phyloP scores from a whole-genome alignment of 2,797 vertebrate genomes.

The Tachyglossus aculeatus region DNA sequence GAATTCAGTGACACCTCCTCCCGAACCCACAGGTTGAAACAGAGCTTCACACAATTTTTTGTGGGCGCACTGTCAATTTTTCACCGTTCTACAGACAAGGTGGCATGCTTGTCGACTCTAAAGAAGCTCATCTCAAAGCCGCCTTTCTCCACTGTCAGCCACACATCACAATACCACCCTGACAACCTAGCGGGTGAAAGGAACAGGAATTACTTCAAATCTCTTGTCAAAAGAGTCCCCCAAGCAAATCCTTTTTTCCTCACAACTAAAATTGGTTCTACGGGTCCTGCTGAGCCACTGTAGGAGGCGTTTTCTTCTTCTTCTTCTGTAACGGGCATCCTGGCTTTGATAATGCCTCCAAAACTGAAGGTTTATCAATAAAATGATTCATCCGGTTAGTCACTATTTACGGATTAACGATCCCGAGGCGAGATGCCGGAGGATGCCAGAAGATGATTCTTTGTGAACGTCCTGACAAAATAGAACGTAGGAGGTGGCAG shows the following conservation, averaged over 20 bases:
- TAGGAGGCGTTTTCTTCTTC: neutral
- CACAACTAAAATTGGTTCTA: neutral
- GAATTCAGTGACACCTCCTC: neutral
- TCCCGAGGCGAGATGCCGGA: slow-evolving; percentile 6
- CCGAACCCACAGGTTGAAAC: neutral
- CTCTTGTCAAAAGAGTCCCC: neutral
- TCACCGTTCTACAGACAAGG: neutral
- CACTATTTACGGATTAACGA: slow-evolving; percentile 26
- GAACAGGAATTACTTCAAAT: neutral
- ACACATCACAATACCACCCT: neutral
- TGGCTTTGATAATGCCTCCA: slow-evolving; percentile 42
- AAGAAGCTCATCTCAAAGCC: neutral
- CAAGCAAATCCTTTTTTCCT: neutral
- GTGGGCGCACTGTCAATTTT: neutral
- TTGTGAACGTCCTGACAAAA: slow-evolving; percentile 28
- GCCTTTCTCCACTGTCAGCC: neutral
- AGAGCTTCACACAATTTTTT: neutral
- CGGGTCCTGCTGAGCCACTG: neutral
- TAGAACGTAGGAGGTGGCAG: neutral
- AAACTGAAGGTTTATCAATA: slow-evolving; percentile 31
- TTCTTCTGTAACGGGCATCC: slow-evolving; percentile 30
- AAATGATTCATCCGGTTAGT: slow-evolving; percentile 53
- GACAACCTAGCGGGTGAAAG: neutral
- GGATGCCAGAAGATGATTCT: slow-evolving; percentile 51
- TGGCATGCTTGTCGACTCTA: neutral